Conservation (phyloP, 1,140 invertebrate genomes). For the Tenebrio molitor region DNA sequence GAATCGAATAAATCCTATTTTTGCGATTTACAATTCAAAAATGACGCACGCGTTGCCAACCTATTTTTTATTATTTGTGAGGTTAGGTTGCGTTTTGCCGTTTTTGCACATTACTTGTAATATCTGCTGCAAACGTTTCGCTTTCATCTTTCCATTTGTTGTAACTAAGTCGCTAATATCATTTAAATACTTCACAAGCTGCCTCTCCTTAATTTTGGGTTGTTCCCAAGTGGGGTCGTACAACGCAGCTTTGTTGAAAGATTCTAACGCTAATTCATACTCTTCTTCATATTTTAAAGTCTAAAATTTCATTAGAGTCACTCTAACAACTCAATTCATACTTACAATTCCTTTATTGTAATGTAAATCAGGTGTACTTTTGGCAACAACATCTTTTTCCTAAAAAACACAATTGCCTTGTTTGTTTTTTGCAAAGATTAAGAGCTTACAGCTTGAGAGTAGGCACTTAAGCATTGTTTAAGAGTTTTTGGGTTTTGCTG, state of each 20-base stretch:
- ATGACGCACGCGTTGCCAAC: too few relatives aligned
- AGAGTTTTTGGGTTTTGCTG: slow-evolving; percentile 81
- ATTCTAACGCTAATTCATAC: slow-evolving; percentile 78
- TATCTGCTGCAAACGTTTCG: slow-evolving; percentile 77
- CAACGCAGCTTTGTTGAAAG: slow-evolving; percentile 75
- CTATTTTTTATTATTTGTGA: too few relatives aligned
- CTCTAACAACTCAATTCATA: slow-evolving; percentile 54
- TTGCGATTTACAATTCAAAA: too few relatives aligned
- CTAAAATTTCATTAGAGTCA: slow-evolving; percentile 67
- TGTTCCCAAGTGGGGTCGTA: slow-evolving; percentile 83
- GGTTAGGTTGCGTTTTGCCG: neutral
- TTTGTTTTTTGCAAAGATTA: too few relatives aligned
- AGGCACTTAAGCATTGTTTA: slow-evolving; percentile 84
- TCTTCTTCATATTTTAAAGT: slow-evolving; percentile 86
- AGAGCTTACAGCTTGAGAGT: slow-evolving; percentile 80
- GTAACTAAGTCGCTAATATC: slow-evolving; percentile 75
- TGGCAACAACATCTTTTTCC: slow-evolving; percentile 81
- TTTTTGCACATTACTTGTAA: slow-evolving; percentile 68
- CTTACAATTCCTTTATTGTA: slow-evolving; percentile 89
- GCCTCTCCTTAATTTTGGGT: slow-evolving; percentile 73
- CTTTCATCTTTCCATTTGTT: slow-evolving; percentile 82
- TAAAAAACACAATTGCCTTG: too few relatives aligned
- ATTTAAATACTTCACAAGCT: slow-evolving; percentile 78
- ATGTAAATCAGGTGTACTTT: slow-evolving; percentile 84
- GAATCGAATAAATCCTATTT: too few relatives aligned